These are phyloP conservation scores for Butastur rufipennis DNA, from an alignment of 2,113 vertebrate species.

Conservation along the genomic window DNA sequence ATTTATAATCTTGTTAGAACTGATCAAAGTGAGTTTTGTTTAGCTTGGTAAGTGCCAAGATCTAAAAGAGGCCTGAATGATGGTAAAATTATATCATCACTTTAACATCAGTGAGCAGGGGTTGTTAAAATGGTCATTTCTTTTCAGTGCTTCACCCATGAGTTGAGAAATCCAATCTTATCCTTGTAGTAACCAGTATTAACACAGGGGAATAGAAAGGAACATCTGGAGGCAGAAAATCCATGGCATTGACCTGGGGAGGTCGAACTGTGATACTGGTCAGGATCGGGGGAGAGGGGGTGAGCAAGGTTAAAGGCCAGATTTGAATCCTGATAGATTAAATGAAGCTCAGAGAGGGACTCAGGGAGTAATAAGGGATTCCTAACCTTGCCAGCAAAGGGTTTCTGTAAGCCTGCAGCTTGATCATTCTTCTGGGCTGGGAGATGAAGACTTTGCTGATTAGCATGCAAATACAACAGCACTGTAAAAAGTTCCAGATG, in stretches of 20 bases:
- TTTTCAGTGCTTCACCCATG: constrained; percentile 33
- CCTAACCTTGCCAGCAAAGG: not conserved
- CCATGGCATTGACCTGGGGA: constrained; percentile 45
- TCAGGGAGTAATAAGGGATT: constrained; percentile 9
- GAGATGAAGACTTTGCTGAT: not conserved
- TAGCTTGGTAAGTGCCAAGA: constrained; percentile 13
- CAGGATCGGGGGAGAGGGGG: not conserved
- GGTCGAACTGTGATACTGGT: not conserved
- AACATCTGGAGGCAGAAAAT: constrained; percentile 62
- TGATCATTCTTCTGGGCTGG: not conserved
- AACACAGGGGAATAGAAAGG: constrained; percentile 23
- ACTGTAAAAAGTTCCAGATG: not conserved
- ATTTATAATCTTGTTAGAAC: constrained; percentile 60
- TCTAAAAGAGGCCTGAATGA: constrained; percentile 36
- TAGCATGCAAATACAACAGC: constrained; percentile 30
- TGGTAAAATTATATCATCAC: not conserved
- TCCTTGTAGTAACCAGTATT: not conserved
- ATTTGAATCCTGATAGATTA: constrained; percentile 28
- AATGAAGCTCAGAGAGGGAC: not conserved
- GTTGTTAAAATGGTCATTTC: constrained; percentile 59
- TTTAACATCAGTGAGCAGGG: constrained; percentile 40
- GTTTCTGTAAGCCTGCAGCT: not conserved
- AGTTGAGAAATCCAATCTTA: constrained; percentile 56
- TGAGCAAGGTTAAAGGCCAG: constrained; percentile 15
- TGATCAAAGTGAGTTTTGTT: constrained; percentile 53